Percentiles rank a stretch among this genome's conserved stretches.
Evolutionary conservation across 2,113 vertebrate genomes (phyloP).

Genomic region (Mirounga angustirostris): DNA sequence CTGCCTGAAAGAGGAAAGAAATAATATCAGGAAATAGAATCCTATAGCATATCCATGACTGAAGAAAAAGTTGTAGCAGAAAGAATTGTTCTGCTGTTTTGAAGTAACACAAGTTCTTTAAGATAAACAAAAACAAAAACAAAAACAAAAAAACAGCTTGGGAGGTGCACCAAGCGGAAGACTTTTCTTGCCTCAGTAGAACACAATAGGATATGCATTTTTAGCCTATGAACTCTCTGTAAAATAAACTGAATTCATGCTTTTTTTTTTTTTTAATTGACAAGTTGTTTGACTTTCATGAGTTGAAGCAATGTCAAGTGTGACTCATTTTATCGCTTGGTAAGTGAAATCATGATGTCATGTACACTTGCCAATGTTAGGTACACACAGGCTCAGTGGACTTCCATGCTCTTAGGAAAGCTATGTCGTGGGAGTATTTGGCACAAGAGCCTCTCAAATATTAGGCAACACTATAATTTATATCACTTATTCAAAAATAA

Average conservation of each 20-base stretch:
- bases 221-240: background rate
- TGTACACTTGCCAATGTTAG: background rate
- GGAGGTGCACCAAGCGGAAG: background rate
- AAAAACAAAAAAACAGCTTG: background rate
- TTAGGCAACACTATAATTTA: constrained; percentile 54
- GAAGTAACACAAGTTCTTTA: background rate
- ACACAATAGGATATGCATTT: background rate
- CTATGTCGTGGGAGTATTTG: background rate
- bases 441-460: constrained; percentile 12
- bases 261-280: background rate
- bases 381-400: background rate
- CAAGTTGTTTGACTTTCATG: background rate
- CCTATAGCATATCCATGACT: background rate
- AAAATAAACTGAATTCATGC: background rate
- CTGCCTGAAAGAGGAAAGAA: background rate
- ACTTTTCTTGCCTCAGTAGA: background rate
- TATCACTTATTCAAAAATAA: constrained; percentile 59
- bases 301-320: background rate
- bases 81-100: background rate
- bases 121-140: background rate
- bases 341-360: constrained; percentile 24
- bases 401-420: background rate
- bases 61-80: background rate
- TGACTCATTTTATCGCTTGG: background rate
- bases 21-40: background rate